Percentiles rank a stretch among this genome's conserved stretches.
Evolutionary conservation across 2,888 invertebrate genomes (phyloP).

Genomic region (Imbricaverruca yamaguchii): DNA sequence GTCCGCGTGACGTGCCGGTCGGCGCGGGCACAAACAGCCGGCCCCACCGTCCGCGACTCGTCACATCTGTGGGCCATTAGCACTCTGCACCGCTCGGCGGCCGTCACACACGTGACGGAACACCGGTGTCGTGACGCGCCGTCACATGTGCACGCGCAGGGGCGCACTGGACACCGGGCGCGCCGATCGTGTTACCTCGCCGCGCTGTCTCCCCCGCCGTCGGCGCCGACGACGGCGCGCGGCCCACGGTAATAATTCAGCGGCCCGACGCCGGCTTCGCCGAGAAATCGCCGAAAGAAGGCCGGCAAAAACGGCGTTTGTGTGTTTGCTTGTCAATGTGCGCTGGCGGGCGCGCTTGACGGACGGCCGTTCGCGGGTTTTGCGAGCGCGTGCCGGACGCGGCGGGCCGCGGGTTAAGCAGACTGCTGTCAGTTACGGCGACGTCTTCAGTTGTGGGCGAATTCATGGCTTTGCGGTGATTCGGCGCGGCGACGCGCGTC

Average conservation of each 20-base stretch:
- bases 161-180: constrained; percentile 9
- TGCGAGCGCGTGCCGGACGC: not conserved
- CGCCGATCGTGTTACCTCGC: not conserved
- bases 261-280: not conserved
- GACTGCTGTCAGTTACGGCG: not conserved
- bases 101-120: not conserved
- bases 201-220: not conserved
- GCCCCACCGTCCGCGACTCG: not conserved
- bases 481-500: too few species aligned
- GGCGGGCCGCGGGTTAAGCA: not conserved
- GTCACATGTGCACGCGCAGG: constrained; percentile 17
- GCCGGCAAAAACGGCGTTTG: not conserved
- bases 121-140: not conserved
- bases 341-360: not conserved
- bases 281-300: not conserved
- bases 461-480: not conserved
- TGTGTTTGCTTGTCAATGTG: not conserved
- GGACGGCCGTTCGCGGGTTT: not conserved
- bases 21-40: not conserved
- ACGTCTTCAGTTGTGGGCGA: not conserved
- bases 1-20: too few species aligned
- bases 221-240: not conserved
- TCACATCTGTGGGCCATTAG: not conserved
- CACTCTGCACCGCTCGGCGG: not conserved
- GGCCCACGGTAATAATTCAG: not conserved